Evolutionary conservation across 2,797 vertebrate genomes (phyloP).

Genomic region (Linurgus olivaceus): DNA sequence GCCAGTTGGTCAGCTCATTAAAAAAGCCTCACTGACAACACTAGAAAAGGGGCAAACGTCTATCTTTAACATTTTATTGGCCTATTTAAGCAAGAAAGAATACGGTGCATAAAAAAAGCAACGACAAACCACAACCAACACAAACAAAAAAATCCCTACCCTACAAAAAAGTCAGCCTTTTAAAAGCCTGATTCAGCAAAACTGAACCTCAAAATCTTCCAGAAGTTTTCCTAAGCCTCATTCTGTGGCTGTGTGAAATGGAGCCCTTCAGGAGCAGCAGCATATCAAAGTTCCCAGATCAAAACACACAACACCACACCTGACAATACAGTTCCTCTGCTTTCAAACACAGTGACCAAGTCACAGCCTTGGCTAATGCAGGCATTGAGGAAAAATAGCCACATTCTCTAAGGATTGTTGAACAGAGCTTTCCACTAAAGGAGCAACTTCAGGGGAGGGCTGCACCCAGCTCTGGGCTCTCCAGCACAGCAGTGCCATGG

Average conservation of each 20-base stretch:
- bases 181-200: neutral
- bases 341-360: neutral
- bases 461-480: neutral
- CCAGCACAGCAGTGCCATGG: neutral
- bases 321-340: neutral
- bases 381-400: neutral
- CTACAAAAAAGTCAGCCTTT: neutral
- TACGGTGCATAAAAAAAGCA: neutral
- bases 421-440: neutral
- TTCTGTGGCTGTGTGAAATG: accelerated
- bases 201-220: neutral
- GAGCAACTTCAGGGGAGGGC: neutral
- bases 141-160: neutral
- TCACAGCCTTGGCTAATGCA: neutral
- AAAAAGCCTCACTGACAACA: neutral
- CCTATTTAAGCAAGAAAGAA: neutral
- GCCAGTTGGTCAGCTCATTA: constrained; percentile 21
- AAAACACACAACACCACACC: neutral
- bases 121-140: neutral
- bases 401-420: neutral
- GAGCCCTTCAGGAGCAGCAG: neutral
- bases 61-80: neutral
- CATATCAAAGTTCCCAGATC: neutral
- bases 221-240: neutral
- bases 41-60: neutral